Conservation (phyloP, 2,113 vertebrate species). For the Ovis aries region DNA sequence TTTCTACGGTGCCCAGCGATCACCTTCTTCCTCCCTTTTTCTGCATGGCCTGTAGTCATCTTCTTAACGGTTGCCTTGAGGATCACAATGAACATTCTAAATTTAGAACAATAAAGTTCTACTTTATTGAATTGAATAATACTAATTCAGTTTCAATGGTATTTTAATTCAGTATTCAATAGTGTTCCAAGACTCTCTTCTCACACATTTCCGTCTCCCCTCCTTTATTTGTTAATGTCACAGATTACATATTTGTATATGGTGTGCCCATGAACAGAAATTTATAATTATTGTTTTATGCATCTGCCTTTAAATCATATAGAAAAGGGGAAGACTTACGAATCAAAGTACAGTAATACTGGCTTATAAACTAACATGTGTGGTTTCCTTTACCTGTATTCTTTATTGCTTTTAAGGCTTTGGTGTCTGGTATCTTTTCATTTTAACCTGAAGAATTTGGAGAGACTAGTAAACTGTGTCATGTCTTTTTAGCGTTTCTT, state of each 20-base stretch:
- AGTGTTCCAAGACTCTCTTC: not conserved
- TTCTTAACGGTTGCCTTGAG: not conserved
- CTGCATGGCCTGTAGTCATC: not conserved
- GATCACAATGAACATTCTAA: not conserved
- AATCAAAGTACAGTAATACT: accelerated
- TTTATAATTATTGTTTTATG: not conserved
- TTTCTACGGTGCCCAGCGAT: not conserved
- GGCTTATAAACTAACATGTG: accelerated
- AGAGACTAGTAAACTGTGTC: not conserved
- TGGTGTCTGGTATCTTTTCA: too few relatives aligned
- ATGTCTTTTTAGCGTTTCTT: not conserved
- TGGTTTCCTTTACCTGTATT: accelerated
- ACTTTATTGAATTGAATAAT: not conserved
- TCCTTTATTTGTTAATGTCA: not conserved
- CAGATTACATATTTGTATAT: not conserved
- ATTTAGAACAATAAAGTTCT: not conserved
- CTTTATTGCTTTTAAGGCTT: not conserved
- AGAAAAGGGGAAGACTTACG: not conserved
- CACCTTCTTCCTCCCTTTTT: not conserved
- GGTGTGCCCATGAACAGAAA: not conserved
- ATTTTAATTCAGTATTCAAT: not conserved
- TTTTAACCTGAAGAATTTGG: not conserved
- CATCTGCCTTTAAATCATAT: not conserved
- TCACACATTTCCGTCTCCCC: not conserved
- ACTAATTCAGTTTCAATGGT: not conserved